These are phyloP conservation scores for Elysia chlorotica DNA, from an alignment of 1,140 invertebrate species.

Conservation along the genomic window DNA sequence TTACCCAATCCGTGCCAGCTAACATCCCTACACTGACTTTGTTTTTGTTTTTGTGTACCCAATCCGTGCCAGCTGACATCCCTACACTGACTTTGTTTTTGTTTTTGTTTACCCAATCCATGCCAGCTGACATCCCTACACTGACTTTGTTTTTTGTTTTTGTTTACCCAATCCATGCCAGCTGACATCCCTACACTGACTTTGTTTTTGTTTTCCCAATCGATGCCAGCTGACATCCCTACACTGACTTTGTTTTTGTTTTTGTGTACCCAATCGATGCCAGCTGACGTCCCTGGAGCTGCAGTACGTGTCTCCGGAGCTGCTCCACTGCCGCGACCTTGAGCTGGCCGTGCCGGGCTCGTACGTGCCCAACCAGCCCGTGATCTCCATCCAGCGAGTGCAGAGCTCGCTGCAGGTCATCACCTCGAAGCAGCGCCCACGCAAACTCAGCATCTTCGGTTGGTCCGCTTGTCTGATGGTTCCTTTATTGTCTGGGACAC, in stretches of 20 bases:
- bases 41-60: too few species aligned
- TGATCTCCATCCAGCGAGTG: slow-evolving; percentile 88
- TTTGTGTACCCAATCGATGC: slow-evolving; percentile 8
- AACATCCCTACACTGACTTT: too few species aligned
- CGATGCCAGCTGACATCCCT: slow-evolving; percentile 63
- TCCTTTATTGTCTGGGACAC: too few species aligned
- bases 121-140: too few species aligned
- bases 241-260: neutral
- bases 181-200: too few species aligned
- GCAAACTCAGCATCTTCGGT: slow-evolving; percentile 92
- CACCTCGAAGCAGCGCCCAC: slow-evolving; percentile 95
- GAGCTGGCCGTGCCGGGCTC: slow-evolving; percentile 94
- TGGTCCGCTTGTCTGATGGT: too few species aligned
- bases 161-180: too few species aligned
- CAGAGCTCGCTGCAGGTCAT: slow-evolving; percentile 87
- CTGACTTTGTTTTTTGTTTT: too few species aligned
- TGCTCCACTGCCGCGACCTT: slow-evolving; percentile 86
- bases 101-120: too few species aligned
- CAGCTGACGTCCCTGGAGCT: slow-evolving; percentile 74
- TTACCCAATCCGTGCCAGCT: too few species aligned
- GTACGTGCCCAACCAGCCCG: slow-evolving; percentile 85
- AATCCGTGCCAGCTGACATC: too few species aligned
- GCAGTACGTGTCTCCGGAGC: slow-evolving; percentile 93
- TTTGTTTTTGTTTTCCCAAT: slow-evolving; percentile 4
- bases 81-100: too few species aligned